These are phyloP conservation scores for Temnothorax curvispinosus DNA, from an alignment of 1,140 invertebrate species.

Conservation along the genomic window DNA sequence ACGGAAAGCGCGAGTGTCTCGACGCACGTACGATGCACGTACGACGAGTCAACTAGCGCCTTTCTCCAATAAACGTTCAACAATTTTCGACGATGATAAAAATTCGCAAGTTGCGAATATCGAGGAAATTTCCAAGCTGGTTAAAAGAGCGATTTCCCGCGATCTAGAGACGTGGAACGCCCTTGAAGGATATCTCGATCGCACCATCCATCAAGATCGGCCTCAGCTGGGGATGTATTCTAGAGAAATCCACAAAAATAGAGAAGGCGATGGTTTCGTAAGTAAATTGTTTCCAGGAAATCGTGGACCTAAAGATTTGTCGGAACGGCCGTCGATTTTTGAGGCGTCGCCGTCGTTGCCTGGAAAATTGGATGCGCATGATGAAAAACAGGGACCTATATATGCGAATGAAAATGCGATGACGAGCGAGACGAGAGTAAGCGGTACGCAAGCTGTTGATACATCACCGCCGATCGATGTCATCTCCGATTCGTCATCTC, in stretches of 20 bases:
- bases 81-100: background rate
- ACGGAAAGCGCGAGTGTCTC: background rate
- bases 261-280: background rate
- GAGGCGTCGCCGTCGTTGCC: background rate
- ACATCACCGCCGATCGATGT: background rate
- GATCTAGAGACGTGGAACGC: slow-evolving; percentile 67
- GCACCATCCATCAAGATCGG: slow-evolving; percentile 29
- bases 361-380: background rate
- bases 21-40: background rate
- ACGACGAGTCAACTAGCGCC: background rate
- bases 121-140: slow-evolving; percentile 58
- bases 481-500: background rate
- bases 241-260: background rate
- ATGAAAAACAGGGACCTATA: background rate
- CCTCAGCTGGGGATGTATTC: background rate
- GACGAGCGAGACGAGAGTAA: background rate
- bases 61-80: background rate
- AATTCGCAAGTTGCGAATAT: background rate
- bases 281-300: background rate
- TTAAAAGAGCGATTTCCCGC: slow-evolving; percentile 60
- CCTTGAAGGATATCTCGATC: slow-evolving; percentile 58
- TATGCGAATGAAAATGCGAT: background rate
- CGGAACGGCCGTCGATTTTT: background rate
- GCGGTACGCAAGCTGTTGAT: background rate
- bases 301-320: background rate